Base-by-base conservation (phyloP, 2,888 invertebrate genomes). In the Bellardia pandia region DNA sequence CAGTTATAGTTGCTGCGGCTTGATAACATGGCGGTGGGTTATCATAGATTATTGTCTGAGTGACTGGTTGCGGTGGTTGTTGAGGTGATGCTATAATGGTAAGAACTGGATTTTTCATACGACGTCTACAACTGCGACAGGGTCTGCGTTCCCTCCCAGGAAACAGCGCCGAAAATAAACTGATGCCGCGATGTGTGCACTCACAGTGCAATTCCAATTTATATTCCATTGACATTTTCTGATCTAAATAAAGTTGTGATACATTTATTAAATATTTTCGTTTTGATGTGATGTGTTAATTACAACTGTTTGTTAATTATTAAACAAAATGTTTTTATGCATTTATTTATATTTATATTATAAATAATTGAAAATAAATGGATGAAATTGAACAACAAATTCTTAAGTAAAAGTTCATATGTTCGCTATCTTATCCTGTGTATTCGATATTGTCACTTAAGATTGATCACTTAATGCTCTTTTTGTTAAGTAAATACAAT, bases 71-170 rank as follows among this genome's bases (percentile, higher is more conserved):
- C 8, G 74, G 56, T 58, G 40, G 75, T 37, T 13, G 88, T 30
- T 3, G 86, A 86, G 88, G 69, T 0, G 90, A 78, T 33, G 90
- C 89, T 60, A 89, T 81, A 13, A 91, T 88, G 4, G 91, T 81
- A 13, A 90, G 83, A 33, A 91, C 78, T 23, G 89, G 89, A 33
- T 68, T 74, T 6, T 45, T 56, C 58, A 88, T 82, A 30, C 66
- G 56, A 71, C 92, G 90, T 9, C 84, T 66, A 37, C 92, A 91
- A 53, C 88, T 88, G 5, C 91, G 89, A 53, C 92, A 92, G 4
- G 90, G 92, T 42, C 89, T 88, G 33, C 86, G 89, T 86, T 89
- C 90, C 14, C 76, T 89, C 90, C 87, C 89, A 7, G 90, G 89
- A 4, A 77, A 56, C 0, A 90, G 62, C 13, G 88, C 9, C 37